Evolutionary conservation across 2,888 invertebrate genomes (phyloP).

Genomic region (Ditylenchus weischeri): DNA sequence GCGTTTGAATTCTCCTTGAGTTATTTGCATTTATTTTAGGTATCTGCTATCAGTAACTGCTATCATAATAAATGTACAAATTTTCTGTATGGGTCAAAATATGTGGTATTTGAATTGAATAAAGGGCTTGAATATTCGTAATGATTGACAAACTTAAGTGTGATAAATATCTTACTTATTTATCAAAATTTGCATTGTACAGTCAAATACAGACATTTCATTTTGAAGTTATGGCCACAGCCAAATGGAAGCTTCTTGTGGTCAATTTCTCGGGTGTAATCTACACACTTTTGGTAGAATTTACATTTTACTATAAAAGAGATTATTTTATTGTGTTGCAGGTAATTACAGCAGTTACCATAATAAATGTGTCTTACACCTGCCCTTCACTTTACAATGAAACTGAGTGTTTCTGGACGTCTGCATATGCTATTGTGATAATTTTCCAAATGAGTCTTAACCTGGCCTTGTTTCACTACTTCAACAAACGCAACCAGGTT

Average conservation of each 20-base stretch:
- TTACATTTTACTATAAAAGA: background rate
- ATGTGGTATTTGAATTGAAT: background rate
- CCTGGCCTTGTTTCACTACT: constrained; percentile 35
- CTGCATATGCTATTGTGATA: constrained; percentile 28
- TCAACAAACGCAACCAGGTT: constrained; percentile 35
- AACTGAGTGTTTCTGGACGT: constrained; percentile 21
- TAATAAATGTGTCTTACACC: constrained; percentile 30
- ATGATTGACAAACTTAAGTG: background rate
- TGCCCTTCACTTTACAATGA: constrained; percentile 28
- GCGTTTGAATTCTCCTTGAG: constrained; percentile 4
- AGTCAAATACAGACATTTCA: background rate
- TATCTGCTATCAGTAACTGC: too few relatives aligned
- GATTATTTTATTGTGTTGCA: background rate
- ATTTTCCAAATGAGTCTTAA: constrained; percentile 28
- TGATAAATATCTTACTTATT: background rate
- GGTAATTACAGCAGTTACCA: constrained; percentile 17
- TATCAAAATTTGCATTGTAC: too few relatives aligned
- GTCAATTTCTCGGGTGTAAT: constrained; percentile 28
- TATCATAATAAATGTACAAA: background rate
- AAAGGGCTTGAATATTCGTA: background rate
- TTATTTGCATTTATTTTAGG: too few relatives aligned
- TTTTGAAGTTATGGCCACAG: background rate
- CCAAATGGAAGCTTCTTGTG: constrained; percentile 14
- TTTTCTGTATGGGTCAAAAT: background rate
- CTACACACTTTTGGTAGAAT: constrained; percentile 26